phyloP scores from a whole-genome alignment of 2,113 vertebrate species.

The Bubo scandiacus region DNA sequence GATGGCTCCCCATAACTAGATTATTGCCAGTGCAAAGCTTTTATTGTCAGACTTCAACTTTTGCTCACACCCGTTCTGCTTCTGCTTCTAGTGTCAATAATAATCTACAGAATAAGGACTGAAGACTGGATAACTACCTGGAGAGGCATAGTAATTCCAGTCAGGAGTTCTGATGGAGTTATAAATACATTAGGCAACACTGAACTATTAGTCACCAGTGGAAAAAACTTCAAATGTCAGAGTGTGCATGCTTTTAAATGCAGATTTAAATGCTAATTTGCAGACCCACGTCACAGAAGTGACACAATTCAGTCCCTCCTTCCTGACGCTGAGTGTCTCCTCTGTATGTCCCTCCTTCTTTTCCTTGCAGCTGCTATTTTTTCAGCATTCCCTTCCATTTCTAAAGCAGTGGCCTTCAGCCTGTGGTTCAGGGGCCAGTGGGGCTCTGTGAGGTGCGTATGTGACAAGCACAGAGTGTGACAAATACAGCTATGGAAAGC shows the following conservation, averaged over 20 bases:
- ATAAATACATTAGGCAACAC: background rate
- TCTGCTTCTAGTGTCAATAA: background rate
- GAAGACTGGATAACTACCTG: background rate
- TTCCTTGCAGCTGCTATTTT: background rate
- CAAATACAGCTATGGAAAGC: background rate
- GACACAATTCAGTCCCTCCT: background rate
- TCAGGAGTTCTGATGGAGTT: background rate
- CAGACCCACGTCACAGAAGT: background rate
- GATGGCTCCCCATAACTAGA: background rate
- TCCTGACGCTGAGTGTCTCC: background rate
- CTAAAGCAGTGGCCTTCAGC: constrained; percentile 1
- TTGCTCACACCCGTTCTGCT: background rate
- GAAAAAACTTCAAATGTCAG: background rate
- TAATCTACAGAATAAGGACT: background rate
- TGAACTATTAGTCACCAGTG: background rate
- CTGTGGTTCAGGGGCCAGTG: background rate
- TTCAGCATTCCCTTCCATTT: background rate
- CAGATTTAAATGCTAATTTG: background rate
- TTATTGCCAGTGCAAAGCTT: background rate
- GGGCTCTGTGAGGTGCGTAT: background rate
- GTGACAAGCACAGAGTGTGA: background rate
- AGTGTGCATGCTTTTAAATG: background rate
- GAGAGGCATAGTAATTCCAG: background rate
- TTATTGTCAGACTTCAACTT: background rate
- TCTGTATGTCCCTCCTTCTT: background rate